Percentiles rank a stretch among this genome's conserved stretches.
Evolutionary conservation across 1,140 invertebrate species (phyloP).

Genomic region (Brachionus paranguensis): DNA sequence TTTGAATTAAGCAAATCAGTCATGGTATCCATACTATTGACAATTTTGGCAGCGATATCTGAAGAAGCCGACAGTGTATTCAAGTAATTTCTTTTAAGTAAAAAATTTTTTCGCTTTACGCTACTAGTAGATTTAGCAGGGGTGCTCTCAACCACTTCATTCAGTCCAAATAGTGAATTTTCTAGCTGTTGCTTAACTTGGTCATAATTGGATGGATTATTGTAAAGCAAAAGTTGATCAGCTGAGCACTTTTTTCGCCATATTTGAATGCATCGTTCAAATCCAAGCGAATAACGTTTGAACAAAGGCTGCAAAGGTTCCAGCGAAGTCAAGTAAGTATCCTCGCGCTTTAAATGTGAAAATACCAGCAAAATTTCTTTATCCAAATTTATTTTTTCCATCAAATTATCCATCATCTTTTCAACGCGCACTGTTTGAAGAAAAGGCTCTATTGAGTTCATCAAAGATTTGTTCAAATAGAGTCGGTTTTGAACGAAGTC

Average conservation of each 20-base stretch:
- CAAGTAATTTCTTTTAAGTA: slow-evolving; percentile 14
- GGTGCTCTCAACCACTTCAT: not conserved
- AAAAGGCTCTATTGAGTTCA: slow-evolving; percentile 34
- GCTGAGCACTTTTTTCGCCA: slow-evolving; percentile 38
- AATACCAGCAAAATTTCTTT: slow-evolving; percentile 37
- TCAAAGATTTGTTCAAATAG: slow-evolving; percentile 20
- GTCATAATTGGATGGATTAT: not conserved
- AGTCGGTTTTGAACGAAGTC: slow-evolving; percentile 34
- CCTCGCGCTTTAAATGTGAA: slow-evolving; percentile 31
- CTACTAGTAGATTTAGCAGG: not conserved
- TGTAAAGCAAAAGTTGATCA: slow-evolving; percentile 12
- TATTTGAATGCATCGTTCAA: slow-evolving; percentile 33
- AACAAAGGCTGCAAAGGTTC: slow-evolving; percentile 35
- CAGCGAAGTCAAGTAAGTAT: not conserved
- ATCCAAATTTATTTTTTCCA: slow-evolving; percentile 21
- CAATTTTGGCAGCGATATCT: not conserved
- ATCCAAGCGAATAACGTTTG: slow-evolving; percentile 19
- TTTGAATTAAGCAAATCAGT: slow-evolving; percentile 21
- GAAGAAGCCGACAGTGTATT: not conserved
- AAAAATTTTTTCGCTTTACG: not conserved
- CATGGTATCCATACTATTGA: not conserved
- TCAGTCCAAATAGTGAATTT: not conserved
- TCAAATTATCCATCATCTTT: slow-evolving; percentile 9
- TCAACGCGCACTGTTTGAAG: not conserved
- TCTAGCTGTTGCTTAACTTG: not conserved